Evolutionary conservation across 2,888 invertebrate genomes (phyloP).

Genomic region (Trachelus stipa): DNA sequence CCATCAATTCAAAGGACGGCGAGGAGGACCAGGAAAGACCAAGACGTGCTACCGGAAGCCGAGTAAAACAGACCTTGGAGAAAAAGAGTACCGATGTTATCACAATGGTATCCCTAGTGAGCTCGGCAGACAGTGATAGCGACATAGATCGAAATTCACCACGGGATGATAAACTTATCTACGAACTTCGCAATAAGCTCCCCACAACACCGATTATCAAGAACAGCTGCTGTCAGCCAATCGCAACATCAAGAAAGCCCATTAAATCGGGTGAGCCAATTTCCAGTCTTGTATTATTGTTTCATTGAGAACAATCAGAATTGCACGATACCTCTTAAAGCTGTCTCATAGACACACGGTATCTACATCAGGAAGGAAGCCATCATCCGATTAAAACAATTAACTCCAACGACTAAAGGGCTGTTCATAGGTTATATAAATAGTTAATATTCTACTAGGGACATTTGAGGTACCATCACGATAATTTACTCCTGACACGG

Average conservation of each 20-base stretch:
- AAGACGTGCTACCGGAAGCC: conserved; percentile 12
- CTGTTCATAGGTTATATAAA: background rate
- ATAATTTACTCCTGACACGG: background rate
- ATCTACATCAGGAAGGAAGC: background rate
- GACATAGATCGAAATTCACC: conserved; percentile 63
- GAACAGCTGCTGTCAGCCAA: conserved; percentile 26
- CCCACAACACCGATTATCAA: conserved; percentile 63
- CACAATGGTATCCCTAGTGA: conserved; percentile 77
- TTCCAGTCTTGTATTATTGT: background rate
- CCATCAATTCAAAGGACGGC: conserved; percentile 38
- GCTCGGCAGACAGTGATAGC: conserved; percentile 75
- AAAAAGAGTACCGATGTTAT: conserved; percentile 65
- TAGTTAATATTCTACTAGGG: background rate
- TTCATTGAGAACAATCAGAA: background rate
- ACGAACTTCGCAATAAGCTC: conserved; percentile 57
- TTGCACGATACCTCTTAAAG: background rate
- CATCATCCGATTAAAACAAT: background rate
- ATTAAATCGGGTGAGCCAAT: conserved; percentile 56
- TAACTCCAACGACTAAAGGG: background rate
- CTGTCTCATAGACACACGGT: background rate
- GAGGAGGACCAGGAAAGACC: conserved; percentile 25
- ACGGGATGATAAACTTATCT: conserved; percentile 58
- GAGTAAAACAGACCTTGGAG: conserved; percentile 32
- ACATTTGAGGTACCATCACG: background rate
- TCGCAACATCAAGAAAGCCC: conserved; percentile 43